Evolutionary conservation across 1,140 invertebrate species (phyloP).

Genomic region (Drosophila bocki): DNA sequence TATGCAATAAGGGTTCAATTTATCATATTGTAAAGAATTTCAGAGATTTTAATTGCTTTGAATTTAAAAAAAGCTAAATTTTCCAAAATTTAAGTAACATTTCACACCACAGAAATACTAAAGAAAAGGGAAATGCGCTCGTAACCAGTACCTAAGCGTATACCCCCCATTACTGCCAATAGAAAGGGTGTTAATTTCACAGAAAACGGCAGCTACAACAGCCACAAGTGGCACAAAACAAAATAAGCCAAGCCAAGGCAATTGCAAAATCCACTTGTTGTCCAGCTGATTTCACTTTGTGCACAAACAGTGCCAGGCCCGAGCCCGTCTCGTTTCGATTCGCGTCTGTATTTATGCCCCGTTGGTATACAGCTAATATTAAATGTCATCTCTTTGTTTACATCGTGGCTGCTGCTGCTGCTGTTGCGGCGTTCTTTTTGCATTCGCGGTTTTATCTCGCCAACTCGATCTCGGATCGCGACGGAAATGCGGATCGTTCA

Average conservation of each 20-base stretch:
- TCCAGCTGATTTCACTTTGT: conserved; percentile 54
- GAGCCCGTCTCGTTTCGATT: conserved; percentile 17
- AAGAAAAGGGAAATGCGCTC: neutral
- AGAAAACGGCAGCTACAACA: conserved; percentile 24
- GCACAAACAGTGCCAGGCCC: conserved; percentile 19
- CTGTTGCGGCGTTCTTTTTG: conserved; percentile 38
- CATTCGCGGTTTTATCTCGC: conserved; percentile 30
- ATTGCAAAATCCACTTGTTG: conserved; percentile 50
- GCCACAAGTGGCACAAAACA: conserved; percentile 35
- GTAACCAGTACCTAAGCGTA: neutral
- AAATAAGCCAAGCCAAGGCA: conserved; percentile 51
- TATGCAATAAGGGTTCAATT: too few relatives aligned
- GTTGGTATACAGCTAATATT: conserved; percentile 1
- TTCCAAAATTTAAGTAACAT: neutral
- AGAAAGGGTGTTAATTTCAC: conserved; percentile 72
- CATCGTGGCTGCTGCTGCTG: conserved; percentile 18
- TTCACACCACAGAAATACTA: neutral
- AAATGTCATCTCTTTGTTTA: conserved; percentile 38
- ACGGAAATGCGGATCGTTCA: conserved; percentile 8
- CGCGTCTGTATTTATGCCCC: conserved; percentile 8
- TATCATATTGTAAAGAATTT: too few relatives aligned
- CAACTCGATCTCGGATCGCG: conserved; percentile 17
- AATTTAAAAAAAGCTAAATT: too few relatives aligned
- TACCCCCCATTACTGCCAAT: conserved; percentile 28
- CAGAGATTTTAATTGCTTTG: too few relatives aligned